These are phyloP conservation scores for Agraylea sexmaculata DNA, from an alignment of 1,140 invertebrate species.

Conservation along the genomic window DNA sequence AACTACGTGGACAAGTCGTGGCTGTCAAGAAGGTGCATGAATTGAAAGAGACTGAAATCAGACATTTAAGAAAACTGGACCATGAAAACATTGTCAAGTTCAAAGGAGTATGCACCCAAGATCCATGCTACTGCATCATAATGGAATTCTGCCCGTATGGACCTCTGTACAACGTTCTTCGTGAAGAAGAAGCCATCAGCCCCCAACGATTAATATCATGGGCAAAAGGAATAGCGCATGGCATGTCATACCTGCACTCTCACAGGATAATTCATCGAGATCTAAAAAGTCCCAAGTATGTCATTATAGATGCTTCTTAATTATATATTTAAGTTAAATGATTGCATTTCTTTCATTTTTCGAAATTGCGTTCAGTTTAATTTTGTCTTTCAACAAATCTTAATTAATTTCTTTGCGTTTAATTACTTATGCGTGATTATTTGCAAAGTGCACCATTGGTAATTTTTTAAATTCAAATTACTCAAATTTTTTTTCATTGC, in stretches of 20 bases:
- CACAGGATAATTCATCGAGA: conserved; percentile 97
- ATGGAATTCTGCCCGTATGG: conserved; percentile 98
- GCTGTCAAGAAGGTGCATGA: conserved; percentile 95
- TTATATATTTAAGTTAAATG: background rate
- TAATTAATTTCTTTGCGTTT: no score
- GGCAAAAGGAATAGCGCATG: conserved; percentile 90
- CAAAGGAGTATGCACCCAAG: conserved; percentile 86
- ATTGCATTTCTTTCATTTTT: no score
- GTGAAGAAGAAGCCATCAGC: conserved; percentile 62
- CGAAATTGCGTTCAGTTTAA: background rate
- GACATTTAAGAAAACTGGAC: conserved; percentile 85
- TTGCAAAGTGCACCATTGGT: background rate
- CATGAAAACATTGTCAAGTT: conserved; percentile 96
- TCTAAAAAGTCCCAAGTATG: conserved; percentile 92
- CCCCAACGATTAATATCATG: conserved; percentile 78
- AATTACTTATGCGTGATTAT: no score
- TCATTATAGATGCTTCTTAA: conserved; percentile 21
- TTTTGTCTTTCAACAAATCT: no score
- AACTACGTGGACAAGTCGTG: conserved; percentile 69
- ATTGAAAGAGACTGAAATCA: conserved; percentile 88
- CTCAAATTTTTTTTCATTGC: conserved; percentile 27
- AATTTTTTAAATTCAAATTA: background rate
- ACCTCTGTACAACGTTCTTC: conserved; percentile 82
- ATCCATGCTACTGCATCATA: conserved; percentile 90
- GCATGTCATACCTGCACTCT: conserved; percentile 92